Evolutionary conservation across 2,113 vertebrate genomes (phyloP).

Genomic region (Lophochroa leadbeateri): DNA sequence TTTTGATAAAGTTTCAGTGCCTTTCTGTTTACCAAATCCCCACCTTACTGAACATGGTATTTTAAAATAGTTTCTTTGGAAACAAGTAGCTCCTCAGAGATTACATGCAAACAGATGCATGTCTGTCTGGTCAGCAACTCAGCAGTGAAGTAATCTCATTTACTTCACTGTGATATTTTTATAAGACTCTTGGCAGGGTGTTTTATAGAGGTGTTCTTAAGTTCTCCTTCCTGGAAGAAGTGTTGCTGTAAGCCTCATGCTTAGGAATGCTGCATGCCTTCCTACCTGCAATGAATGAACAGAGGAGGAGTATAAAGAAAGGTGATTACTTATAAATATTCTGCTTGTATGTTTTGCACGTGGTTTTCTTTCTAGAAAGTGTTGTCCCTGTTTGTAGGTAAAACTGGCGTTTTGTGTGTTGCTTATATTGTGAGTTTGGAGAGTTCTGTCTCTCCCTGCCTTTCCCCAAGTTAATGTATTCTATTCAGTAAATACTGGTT

Average conservation of each 20-base stretch:
- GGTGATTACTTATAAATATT: background rate
- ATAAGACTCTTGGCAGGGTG: background rate
- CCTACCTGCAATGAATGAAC: background rate
- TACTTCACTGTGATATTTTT: background rate
- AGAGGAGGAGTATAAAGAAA: background rate
- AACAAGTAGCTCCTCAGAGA: background rate
- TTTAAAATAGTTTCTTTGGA: background rate
- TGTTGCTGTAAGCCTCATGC: background rate
- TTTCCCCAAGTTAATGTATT: background rate
- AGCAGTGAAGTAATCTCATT: background rate
- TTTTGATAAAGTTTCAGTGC: background rate
- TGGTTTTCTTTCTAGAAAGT: background rate
- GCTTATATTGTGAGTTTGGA: background rate
- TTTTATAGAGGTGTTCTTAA: background rate
- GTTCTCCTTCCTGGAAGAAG: background rate
- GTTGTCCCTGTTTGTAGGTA: background rate
- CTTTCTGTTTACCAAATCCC: background rate
- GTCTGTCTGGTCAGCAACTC: background rate
- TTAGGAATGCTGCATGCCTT: background rate
- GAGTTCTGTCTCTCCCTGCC: background rate
- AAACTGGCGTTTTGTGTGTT: background rate
- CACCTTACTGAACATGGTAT: background rate
- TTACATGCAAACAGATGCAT: background rate
- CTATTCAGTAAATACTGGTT: background rate
- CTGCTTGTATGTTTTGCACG: background rate